Base-by-base conservation (phyloP, 2,888 invertebrate species). In the Empis livida region DNA sequence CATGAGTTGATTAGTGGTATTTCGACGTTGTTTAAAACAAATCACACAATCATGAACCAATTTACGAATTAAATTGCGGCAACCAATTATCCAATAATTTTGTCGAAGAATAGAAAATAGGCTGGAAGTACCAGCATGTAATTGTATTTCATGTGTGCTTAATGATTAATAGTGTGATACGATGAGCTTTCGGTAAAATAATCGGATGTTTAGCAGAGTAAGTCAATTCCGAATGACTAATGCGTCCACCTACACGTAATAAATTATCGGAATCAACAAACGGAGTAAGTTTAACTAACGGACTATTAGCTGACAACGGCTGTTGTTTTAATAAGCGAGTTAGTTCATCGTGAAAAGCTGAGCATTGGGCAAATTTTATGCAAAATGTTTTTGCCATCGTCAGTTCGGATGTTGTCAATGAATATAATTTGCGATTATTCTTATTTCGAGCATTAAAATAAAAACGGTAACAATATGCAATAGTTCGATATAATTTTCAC, bases 141-240 rank as follows among this genome's bases (percentile, higher is more conserved):
- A 10, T 16, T 48, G 5, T 14, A 17, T 14, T 20, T 45, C 40
- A 27, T 48, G 45, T 10, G n/a, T 45, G 30, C 35, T 45, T 16
- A n/a, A n/a, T n/a, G n/a, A n/a, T n/a, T n/a, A n/a, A n/a, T n/a
- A n/a, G n/a, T n/a, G n/a, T n/a, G n/a, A n/a, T n/a, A n/a, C n/a
- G 43, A 15, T 45, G 48, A 1, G 39, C 42, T 45, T 45, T 45
- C 10, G 38, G 20, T 8, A 48, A 32, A 16, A 48, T 27, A n/a
- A 45, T 45, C 5, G 43, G 43, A 32, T 49, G 49, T n/a, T 49
- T 49, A 40, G 40, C 23, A 15, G 16, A 11, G n/a, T 47, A 47
- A 2, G 30, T 27, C 10, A 45, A 35, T 11, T 45, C 16, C 13
- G 42, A 42, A 1, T 45, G 46, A 43, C 46, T 46, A 6, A 45